Evolutionary conservation across 2,797 vertebrate genomes (phyloP).

Genomic region (Rhinoraja longicauda): DNA sequence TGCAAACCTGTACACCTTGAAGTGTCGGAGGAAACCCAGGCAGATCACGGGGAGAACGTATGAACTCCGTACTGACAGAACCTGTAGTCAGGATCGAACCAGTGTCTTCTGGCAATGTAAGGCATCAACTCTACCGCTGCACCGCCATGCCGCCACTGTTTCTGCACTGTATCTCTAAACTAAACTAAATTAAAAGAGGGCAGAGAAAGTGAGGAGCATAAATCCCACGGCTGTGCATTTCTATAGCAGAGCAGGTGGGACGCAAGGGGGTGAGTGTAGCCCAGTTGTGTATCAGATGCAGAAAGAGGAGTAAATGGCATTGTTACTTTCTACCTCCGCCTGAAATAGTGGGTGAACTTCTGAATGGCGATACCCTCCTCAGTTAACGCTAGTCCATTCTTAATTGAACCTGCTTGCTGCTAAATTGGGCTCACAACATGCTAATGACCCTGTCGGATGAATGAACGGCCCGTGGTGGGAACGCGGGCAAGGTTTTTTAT

Average conservation of each 20-base stretch:
- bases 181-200: not conserved
- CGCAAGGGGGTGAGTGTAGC: not conserved
- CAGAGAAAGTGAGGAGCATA: no score
- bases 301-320: not conserved
- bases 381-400: slow-evolving; percentile 22
- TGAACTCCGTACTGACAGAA: no score
- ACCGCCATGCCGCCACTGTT: no score
- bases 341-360: not conserved
- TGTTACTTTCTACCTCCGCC: not conserved
- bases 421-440: slow-evolving; percentile 30
- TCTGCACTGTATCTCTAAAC: no score
- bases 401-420: slow-evolving; percentile 1
- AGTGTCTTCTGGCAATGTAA: no score
- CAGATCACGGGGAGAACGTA: no score
- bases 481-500: not conserved
- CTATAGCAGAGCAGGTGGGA: not conserved
- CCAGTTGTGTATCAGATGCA: not conserved
- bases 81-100: no score
- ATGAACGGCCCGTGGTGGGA: not conserved
- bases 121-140: no score
- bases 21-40: no score
- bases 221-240: not conserved
- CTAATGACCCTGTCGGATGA: slow-evolving; percentile 14
- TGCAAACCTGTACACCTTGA: no score
- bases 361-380: not conserved